Percentiles rank a stretch among this genome's conserved stretches.
phyloP scores from a whole-genome alignment of 2,797 vertebrate species.

The Sebastolobus altivelis region DNA sequence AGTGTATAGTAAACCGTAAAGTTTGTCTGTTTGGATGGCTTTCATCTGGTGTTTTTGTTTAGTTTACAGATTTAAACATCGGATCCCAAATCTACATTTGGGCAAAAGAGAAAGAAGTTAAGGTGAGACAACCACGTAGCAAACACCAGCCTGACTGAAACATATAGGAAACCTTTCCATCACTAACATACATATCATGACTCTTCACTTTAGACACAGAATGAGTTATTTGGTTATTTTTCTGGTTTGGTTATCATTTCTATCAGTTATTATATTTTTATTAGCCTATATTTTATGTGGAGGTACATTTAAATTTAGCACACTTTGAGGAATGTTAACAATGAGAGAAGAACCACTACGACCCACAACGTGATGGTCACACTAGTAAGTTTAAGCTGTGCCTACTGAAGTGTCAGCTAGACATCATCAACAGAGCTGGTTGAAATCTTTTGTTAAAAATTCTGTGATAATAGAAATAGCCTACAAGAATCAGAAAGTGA shows the following conservation, averaged over 20 bases:
- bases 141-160: not conserved
- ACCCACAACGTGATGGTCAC: too few relatives aligned
- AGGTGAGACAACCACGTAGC: not conserved
- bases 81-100: not conserved
- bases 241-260: not conserved
- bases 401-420: too few relatives aligned
- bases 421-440: too few relatives aligned
- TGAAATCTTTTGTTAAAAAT: too few relatives aligned
- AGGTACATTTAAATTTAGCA: not conserved
- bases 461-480: too few relatives aligned
- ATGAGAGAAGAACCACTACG: not conserved
- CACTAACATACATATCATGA: not conserved
- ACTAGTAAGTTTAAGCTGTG: too few relatives aligned
- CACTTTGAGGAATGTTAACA: not conserved
- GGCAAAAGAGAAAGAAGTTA: not conserved
- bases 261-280: not conserved
- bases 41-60: constrained; percentile 3
- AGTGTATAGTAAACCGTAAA: constrained; percentile 14
- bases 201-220: not conserved
- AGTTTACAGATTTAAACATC: not conserved
- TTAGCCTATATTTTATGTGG: not conserved
- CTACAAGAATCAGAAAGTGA: too few relatives aligned
- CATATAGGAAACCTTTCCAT: not conserved
- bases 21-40: not conserved
- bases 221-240: not conserved